Conservation (phyloP, 2,888 invertebrate genomes). For the Lycaena phlaeas region DNA sequence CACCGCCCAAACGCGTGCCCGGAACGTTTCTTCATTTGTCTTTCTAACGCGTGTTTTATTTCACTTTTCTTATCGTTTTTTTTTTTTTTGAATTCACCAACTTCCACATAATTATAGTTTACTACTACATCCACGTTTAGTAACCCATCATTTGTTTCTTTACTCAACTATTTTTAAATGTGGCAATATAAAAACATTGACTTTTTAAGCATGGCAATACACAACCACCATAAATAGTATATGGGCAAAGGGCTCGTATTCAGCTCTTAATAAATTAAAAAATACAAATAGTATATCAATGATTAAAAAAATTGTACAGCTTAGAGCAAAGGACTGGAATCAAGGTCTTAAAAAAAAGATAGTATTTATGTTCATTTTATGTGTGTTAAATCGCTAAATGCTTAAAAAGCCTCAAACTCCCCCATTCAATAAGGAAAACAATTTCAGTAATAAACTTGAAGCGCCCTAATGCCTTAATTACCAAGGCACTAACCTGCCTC, state of each 20-base stretch:
- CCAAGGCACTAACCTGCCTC: constrained; percentile 51
- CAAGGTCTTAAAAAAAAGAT: too few relatives aligned
- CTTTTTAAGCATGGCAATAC: too few relatives aligned
- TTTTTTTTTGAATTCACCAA: constrained; percentile 35
- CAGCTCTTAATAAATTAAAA: too few relatives aligned
- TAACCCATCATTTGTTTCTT: constrained; percentile 11
- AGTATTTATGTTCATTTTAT: too few relatives aligned
- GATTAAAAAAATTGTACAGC: too few relatives aligned
- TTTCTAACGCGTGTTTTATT: constrained; percentile 36
- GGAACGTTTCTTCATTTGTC: constrained; percentile 62
- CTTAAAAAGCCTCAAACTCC: neutral
- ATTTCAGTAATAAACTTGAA: constrained; percentile 19
- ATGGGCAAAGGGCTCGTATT: too few relatives aligned
- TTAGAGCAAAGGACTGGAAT: too few relatives aligned
- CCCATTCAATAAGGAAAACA: constrained; percentile 16
- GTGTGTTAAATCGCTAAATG: too few relatives aligned
- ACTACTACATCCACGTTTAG: constrained; percentile 16
- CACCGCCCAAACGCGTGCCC: constrained; percentile 49
- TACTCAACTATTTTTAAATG: constrained; percentile 2
- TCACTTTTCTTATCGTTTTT: constrained; percentile 23
- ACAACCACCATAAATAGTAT: too few relatives aligned
- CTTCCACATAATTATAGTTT: constrained; percentile 54
- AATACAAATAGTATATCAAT: too few relatives aligned
- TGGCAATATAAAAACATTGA: neutral
- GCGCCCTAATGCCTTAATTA: constrained; percentile 25